Evolutionary conservation across 1,140 invertebrate species (phyloP).

Genomic region (Harpegnathos saltator): DNA sequence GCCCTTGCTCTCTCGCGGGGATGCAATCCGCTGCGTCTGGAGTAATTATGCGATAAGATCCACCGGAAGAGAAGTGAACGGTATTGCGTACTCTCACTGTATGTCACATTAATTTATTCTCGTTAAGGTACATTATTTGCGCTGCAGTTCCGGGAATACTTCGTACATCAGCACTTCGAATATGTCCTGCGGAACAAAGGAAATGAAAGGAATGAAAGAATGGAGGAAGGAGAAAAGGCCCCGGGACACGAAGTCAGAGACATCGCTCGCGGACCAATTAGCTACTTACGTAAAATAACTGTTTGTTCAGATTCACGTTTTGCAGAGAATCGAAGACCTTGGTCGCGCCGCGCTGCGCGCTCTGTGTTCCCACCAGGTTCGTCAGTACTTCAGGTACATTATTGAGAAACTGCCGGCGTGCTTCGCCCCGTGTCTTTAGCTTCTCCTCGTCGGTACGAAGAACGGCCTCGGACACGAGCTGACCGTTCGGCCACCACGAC

Average conservation of each 20-base stretch:
- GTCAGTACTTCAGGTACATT: constrained; percentile 93
- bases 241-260: constrained; percentile 19
- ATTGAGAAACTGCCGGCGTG: constrained; percentile 89
- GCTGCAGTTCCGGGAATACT: constrained; percentile 91
- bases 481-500: constrained; percentile 95
- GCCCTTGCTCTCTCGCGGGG: not conserved
- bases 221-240: constrained; percentile 40
- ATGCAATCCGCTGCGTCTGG: not conserved
- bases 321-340: constrained; percentile 96
- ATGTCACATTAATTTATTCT: constrained; percentile 40
- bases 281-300: constrained; percentile 94
- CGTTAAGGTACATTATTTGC: constrained; percentile 69
- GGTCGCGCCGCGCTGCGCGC: constrained; percentile 92
- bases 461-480: constrained; percentile 86
- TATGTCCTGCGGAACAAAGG: constrained; percentile 89
- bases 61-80: not conserved
- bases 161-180: constrained; percentile 91
- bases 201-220: constrained; percentile 43
- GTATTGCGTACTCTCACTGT: constrained; percentile 6
- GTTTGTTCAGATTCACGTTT: constrained; percentile 95
- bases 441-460: constrained; percentile 90
- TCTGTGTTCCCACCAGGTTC: constrained; percentile 94
- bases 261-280: not conserved
- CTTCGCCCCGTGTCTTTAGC: constrained; percentile 88
- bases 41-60: not conserved